Base-by-base conservation (phyloP, 2,888 invertebrate species). In the Meiosimyza platycephala region DNA sequence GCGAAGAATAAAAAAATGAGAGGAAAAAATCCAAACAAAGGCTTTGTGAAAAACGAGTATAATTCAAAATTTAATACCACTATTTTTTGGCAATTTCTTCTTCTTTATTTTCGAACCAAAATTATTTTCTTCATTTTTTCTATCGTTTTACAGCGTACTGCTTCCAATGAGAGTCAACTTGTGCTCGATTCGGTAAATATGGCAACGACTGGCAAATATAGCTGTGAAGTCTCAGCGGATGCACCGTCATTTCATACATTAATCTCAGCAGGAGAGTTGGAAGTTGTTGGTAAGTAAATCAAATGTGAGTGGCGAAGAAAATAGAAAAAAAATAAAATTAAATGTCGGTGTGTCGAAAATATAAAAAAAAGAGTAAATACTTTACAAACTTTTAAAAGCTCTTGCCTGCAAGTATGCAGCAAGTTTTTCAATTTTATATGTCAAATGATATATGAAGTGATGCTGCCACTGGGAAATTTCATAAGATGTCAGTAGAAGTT, bases 171-270 rank as follows among this genome's bases (percentile, higher is more conserved):
- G 76, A 84, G 82, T 75, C 84, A 84, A 77, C 78, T 85, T 22
- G 81, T 82, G n/a, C 76, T 85, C 40, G 79, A 80, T 54, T 73
- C 80, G 22, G 84, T 84, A 51, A 80, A 79, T 72, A 74, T 79
- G 62, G 76, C 77, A 64, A 82, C 83, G 52, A 79, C 84, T n/a
- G 85, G 84, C 33, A 84, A 84, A 76, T 85, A 84, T 70, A 84
- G 83, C 73, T 85, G 85, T 75, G 85, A 85, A 78, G 84, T 85
- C 54, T 84, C 84, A 54, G 85, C 85, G 60, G 85, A 85, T 80
- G 84, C 84, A 70, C 85, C 85, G 67, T 84, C 84, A 50, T 85
- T 85, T 79, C 85, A 85, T 76, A 85, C 85, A 48, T 78, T 84
- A 69, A 84, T 85, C 73, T 80, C 80, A 59, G 82, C 84, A 22